phyloP scores from a whole-genome alignment of 2,113 vertebrate species.

The Castor canadensis region DNA sequence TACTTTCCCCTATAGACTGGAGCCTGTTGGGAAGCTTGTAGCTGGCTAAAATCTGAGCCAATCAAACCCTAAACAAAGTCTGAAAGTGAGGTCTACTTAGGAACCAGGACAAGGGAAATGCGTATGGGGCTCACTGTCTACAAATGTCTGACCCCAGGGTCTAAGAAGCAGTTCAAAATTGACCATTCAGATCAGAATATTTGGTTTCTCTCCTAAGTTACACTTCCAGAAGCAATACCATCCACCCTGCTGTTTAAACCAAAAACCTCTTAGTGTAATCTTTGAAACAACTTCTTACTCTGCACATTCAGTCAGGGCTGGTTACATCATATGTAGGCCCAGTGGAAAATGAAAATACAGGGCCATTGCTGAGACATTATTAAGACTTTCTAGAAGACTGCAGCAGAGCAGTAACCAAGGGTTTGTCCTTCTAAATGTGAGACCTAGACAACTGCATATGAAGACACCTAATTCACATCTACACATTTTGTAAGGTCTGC shows the following conservation, averaged over 20 bases:
- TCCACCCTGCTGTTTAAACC: not conserved
- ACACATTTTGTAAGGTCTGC: not conserved
- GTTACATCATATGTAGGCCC: not conserved
- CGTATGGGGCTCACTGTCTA: not conserved
- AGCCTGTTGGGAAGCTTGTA: not conserved
- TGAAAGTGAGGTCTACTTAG: not conserved
- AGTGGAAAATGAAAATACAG: not conserved
- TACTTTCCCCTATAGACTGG: not conserved
- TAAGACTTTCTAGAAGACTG: not conserved
- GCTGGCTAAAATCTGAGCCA: not conserved
- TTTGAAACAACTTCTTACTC: not conserved
- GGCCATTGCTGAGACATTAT: not conserved
- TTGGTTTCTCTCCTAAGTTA: slow-evolving; percentile 5
- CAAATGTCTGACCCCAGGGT: not conserved
- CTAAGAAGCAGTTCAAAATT: not conserved
- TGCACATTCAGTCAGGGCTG: not conserved
- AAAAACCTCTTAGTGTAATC: not conserved
- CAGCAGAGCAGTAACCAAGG: not conserved
- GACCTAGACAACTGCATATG: not conserved
- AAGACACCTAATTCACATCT: not conserved
- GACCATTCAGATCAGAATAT: not conserved
- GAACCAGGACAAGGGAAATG: not conserved
- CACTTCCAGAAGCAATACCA: not conserved
- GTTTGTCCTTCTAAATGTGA: not conserved
- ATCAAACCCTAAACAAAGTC: not conserved